Conservation (phyloP, 2,113 vertebrate genomes). For the Alectura lathami region DNA sequence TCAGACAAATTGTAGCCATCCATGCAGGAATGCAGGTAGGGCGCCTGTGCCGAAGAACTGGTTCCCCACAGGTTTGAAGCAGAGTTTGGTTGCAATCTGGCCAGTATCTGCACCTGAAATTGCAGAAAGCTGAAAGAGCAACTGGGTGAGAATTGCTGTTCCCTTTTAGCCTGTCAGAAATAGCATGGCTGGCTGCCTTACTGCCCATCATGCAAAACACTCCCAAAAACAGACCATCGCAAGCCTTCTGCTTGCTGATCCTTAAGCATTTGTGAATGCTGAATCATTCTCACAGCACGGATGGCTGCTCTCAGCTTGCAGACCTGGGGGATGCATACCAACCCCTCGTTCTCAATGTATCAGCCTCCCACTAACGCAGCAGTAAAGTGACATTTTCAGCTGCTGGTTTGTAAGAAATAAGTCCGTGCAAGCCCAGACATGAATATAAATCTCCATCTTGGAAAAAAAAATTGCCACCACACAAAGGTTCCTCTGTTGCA, state of each 20-base stretch:
- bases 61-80: not conserved
- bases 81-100: not conserved
- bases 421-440: fast-evolving
- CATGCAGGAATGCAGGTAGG: fast-evolving
- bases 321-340: not conserved
- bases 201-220: not conserved
- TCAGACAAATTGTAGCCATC: not conserved
- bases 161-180: not conserved
- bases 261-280: not conserved
- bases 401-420: not conserved
- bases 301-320: not conserved
- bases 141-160: not conserved
- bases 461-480: not conserved
- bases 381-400: not conserved
- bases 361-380: not conserved
- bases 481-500: not conserved
- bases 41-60: fast-evolving
- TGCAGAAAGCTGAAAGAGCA: not conserved
- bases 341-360: not conserved
- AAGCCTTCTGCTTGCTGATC: not conserved
- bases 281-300: not conserved
- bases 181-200: not conserved
- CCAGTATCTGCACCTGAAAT: not conserved
- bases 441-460: not conserved
- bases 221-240: not conserved